phyloP scores from a whole-genome alignment of 2,888 invertebrate genomes.

The Melanostoma scalare region DNA sequence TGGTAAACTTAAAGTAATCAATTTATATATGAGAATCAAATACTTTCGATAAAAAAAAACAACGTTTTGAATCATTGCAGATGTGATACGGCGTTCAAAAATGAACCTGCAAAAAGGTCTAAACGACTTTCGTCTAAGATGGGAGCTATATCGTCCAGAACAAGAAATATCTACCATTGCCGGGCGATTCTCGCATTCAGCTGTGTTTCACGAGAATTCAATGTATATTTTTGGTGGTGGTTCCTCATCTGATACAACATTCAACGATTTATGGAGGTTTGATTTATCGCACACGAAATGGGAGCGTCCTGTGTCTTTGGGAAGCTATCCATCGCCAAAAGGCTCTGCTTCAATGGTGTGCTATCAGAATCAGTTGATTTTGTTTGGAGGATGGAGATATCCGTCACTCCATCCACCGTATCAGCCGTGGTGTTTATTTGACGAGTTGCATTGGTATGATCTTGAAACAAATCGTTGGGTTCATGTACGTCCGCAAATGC shows the following conservation, averaged over 20 bases:
- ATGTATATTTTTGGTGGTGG: conserved; percentile 99
- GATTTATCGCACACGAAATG: conserved; percentile 93
- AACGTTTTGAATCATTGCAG: conserved; percentile 82
- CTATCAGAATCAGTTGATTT: conserved; percentile 90
- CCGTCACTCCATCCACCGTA: conserved; percentile 93
- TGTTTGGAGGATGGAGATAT: conserved; percentile 98
- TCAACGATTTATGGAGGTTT: conserved; percentile 97
- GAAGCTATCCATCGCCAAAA: conserved; percentile 95
- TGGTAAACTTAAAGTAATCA: too few species aligned
- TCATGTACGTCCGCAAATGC: conserved; percentile 74
- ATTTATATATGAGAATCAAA: too few species aligned
- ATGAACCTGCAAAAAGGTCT: conserved; percentile 90
- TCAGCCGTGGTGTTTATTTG: conserved; percentile 93
- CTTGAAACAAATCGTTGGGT: conserved; percentile 91
- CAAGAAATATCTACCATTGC: conserved; percentile 90
- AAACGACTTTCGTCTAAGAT: conserved; percentile 88
- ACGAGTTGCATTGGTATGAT: conserved; percentile 95
- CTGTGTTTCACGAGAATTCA: conserved; percentile 90
- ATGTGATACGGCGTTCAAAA: conserved; percentile 89
- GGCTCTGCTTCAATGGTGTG: conserved; percentile 96
- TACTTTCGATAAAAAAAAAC: conserved; percentile 70
- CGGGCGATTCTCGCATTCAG: conserved; percentile 95
- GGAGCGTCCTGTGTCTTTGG: conserved; percentile 90
- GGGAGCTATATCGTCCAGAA: conserved; percentile 85
- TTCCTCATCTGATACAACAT: conserved; percentile 95